These are phyloP conservation scores for Callospermophilus lateralis DNA, from an alignment of 2,113 vertebrate species.

Conservation along the genomic window DNA sequence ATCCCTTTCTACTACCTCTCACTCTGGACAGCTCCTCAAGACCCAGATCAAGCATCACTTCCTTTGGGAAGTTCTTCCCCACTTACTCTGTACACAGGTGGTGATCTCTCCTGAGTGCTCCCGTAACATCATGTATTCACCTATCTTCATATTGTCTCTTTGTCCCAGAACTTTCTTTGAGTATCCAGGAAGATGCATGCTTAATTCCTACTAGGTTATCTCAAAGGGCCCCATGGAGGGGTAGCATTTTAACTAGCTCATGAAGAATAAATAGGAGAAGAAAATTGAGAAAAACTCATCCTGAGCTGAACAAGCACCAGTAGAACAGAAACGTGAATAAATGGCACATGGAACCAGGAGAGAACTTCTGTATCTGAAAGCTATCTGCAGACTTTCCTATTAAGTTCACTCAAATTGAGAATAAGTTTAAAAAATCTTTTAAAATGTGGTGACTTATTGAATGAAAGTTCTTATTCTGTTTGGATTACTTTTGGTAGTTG, in stretches of 20 bases:
- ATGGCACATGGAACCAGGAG: neutral
- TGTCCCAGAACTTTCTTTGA: neutral
- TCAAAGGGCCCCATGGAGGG: neutral
- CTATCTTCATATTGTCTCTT: neutral
- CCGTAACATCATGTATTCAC: neutral
- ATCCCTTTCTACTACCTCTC: neutral
- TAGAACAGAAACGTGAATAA: neutral
- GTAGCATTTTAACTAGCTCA: neutral
- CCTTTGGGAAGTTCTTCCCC: neutral
- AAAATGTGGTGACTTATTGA: neutral
- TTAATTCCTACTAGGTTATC: neutral
- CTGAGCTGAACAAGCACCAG: neutral
- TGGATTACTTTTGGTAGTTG: conserved; percentile 34
- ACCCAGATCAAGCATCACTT: neutral
- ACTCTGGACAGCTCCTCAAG: neutral
- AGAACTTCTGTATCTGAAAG: neutral
- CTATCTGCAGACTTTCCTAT: neutral
- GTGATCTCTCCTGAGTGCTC: neutral
- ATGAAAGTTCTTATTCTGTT: conserved; percentile 5
- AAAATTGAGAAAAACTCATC: neutral
- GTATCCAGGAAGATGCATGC: neutral
- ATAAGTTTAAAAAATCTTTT: conserved; percentile 14
- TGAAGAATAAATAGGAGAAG: neutral
- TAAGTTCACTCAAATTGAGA: conserved; percentile 31
- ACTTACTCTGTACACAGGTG: neutral